Evolutionary conservation across 2,888 invertebrate species (phyloP), one percentile per base, ranked within the genome.

Genomic region (Flexamia atlantica): DNA sequence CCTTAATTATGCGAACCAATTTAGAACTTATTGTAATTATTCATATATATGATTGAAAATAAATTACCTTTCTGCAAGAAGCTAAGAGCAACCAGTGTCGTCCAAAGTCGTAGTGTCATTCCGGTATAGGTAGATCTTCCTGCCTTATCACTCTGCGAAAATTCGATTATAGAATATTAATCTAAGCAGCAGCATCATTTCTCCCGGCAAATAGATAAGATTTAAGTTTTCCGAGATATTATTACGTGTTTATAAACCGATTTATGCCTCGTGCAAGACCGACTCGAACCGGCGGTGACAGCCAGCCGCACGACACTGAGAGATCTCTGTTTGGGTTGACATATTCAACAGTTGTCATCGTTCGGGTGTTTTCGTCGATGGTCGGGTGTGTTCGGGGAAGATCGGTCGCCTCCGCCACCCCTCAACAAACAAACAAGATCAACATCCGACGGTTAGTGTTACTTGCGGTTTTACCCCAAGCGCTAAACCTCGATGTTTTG

Each of bases 331-430:
- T 57, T 57, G 57, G 3, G 57, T 57, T 57, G 57, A 57, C 9
- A 57, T 57, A 57, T 57, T 57, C 57, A 57, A 57, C 57, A 57
- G 57, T 57, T 57, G 57, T 57, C 57, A 57, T 20, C 20, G 3
- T 12, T 57, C 57, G 57, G 9, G 23, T 7, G 57, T 57, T n/a
- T 57, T 12, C 57, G 57, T 20, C 57, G 17, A 20, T 20, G 4
- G 5, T 57, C 57, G 57, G 20, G 57, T 4, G 7, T 3, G 57
- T 57, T 57, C 57, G 57, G 57, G 17, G 5, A 57, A 5, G 57
- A 10, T 57, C 57, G 57, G 57, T 7, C 3, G 12, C 17, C 23
- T 4, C 23, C 57, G 23, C 57, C 57, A 57, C 57, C 57, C 57
- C 57, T 3, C 3, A 12, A 57, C 57, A 57, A 57, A 57, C 57